Base-by-base conservation (phyloP, 2,797 vertebrate genomes). In the Rhabdophis nuchalis region DNA sequence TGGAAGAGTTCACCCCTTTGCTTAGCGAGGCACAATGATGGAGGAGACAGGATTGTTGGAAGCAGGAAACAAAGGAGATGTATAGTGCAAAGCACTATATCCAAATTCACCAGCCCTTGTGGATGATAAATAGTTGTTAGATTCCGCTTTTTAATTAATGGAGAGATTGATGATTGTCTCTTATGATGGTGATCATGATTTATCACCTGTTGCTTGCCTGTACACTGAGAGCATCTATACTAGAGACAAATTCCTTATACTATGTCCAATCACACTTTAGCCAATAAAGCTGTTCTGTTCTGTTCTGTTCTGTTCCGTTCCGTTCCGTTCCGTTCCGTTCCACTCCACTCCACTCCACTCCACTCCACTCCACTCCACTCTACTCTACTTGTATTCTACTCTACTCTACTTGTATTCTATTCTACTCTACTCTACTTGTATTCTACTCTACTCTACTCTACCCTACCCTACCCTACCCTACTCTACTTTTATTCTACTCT, bases 351-450 rank as follows among this genome's bases (percentile, higher is more conserved):
- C 6, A 46, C 46, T 50, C 46, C 5, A 50, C 46, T 50, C 46
- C 5, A 50, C 46, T 46, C 46, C 4, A 46, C 46, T 46, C 46
- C 4, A 46, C 46, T 46, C 46, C 6, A 46, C 46, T 23, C 57
- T 56, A 18, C 1, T 54, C 54, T 56, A 18, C 1, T 18, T 16
- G 46, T 18, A 56, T 5, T n/a, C n/a, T 64, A 54, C 1, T 18
- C 54, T 56, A 18, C 1, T 20, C 56, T 57, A 7, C 46, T 2
- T 16, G 14, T 56, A 5, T 0, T 16, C 16, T 20, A 6, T 0
- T 56, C 54, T 18, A 6, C 0, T 18, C 54, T 5, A 16, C 3
- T n/a, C 12, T 8, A 6, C 1, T 6, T n/a, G 11, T 6, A 4
- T 5, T 5, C 54, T 1, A 1, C 5, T 5, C 18, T 6, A 7